Percentiles rank a stretch among this genome's conserved stretches.
Conservation (phyloP, 92 coral and sea anemone species). For the Umimayanthus kanabou region DNA sequence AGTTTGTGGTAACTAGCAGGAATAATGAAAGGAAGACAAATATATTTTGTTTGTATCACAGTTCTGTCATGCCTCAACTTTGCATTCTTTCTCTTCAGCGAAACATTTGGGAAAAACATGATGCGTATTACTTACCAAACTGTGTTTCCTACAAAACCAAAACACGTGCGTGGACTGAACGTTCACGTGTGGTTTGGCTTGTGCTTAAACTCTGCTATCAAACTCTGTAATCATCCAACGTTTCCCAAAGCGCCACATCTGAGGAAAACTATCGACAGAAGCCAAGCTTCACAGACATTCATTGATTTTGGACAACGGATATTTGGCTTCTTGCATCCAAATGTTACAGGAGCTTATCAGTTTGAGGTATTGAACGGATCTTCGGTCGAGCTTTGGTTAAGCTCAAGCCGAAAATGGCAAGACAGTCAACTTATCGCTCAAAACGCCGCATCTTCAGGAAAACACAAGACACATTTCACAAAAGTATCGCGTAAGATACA, state of each 20-base stretch:
- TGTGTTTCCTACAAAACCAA: not conserved
- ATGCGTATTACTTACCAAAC: not conserved
- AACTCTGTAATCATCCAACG: conserved; percentile 23
- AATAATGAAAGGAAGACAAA: conserved; percentile 28
- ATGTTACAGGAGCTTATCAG: conserved; percentile 25
- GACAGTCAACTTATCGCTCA: conserved; percentile 33
- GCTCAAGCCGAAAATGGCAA: conserved; percentile 16
- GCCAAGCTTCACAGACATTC: conserved; percentile 12
- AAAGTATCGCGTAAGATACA: not conserved
- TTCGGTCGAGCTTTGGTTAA: conserved; percentile 34
- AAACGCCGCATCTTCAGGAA: not conserved
- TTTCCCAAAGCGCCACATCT: conserved; percentile 30
- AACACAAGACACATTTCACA: not conserved
- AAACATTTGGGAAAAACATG: conserved; percentile 10
- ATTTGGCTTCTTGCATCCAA: conserved; percentile 36
- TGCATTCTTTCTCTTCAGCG: conserved; percentile 8
- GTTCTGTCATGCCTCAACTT: conserved; percentile 24
- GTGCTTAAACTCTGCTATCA: not conserved
- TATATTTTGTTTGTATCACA: conserved; percentile 32
- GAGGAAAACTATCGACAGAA: conserved; percentile 23
- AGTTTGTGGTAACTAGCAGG: not conserved
- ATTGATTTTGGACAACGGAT: conserved; percentile 24
- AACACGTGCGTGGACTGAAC: conserved; percentile 29
- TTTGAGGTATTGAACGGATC: conserved; percentile 8
- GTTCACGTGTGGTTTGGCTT: conserved; percentile 32